phyloP scores from a whole-genome alignment of 1,140 invertebrate species.

The Sarcophaga bullata region DNA sequence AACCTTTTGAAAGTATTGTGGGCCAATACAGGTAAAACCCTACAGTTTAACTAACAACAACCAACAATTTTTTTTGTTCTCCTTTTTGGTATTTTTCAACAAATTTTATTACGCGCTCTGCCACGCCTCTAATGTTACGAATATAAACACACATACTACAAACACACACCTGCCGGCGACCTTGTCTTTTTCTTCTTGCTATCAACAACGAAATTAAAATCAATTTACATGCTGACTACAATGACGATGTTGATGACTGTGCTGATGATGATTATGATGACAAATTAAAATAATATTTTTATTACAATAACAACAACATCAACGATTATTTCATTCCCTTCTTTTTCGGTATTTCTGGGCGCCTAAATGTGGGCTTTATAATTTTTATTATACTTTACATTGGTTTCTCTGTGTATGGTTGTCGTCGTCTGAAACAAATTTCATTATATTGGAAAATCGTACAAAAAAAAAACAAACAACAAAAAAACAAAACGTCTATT shows the following conservation, averaged over 20 bases:
- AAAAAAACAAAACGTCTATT: no score
- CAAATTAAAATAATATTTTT: not conserved
- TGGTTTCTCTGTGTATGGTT: not conserved
- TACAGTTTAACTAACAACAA: not conserved
- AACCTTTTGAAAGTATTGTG: not conserved
- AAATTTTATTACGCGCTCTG: slow-evolving; percentile 1
- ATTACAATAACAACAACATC: no score
- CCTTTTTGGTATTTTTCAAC: no score
- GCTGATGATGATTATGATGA: not conserved
- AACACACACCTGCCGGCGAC: not conserved
- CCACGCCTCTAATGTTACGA: not conserved
- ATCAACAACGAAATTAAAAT: not conserved
- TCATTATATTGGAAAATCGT: slow-evolving; percentile 20
- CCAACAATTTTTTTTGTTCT: not conserved
- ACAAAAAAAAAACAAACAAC: not conserved
- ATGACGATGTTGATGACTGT: not conserved
- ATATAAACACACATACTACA: not conserved
- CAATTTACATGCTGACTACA: not conserved
- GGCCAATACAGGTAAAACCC: not conserved
- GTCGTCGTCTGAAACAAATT: not conserved
- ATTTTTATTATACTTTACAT: not conserved
- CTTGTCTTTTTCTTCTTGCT: not conserved
- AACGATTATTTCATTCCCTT: no score
- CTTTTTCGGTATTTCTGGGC: not conserved
- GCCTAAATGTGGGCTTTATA: not conserved